Percentiles rank a stretch among this genome's conserved stretches.
phyloP scores from a whole-genome alignment of 2,797 vertebrate genomes.

The Petrocephalus schoutedeni region DNA sequence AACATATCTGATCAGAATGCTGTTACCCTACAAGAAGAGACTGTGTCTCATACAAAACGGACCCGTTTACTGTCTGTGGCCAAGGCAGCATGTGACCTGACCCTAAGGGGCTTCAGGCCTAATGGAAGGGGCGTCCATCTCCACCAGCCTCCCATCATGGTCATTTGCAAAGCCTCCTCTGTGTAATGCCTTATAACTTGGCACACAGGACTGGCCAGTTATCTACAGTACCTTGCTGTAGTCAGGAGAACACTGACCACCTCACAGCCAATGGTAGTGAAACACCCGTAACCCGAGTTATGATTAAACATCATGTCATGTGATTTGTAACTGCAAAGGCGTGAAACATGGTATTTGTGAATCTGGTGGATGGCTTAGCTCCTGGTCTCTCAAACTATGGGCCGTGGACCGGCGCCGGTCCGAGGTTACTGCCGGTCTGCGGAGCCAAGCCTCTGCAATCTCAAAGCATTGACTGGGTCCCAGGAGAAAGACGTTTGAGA shows the following conservation, averaged over 20 bases:
- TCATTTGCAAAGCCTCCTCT: background rate
- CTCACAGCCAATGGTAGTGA: background rate
- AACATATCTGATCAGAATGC: background rate
- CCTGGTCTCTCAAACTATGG: too few species aligned
- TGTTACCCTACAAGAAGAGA: background rate
- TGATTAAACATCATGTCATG: background rate
- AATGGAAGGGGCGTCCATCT: background rate
- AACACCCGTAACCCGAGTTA: background rate
- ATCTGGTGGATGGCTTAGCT: too few species aligned
- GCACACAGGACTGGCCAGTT: background rate
- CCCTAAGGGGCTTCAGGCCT: background rate
- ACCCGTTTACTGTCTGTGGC: background rate
- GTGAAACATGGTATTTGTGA: too few species aligned
- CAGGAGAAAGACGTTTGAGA: too few species aligned
- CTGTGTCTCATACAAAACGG: too few species aligned
- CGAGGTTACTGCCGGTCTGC: too few species aligned
- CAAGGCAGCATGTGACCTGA: background rate
- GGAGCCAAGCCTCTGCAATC: too few species aligned
- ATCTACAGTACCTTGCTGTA: background rate
- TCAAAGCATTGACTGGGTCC: too few species aligned
- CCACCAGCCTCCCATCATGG: background rate
- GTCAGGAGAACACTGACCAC: background rate
- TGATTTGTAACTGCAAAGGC: too few species aligned
- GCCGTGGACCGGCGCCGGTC: too few species aligned
- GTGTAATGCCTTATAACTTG: background rate